phyloP scores from a whole-genome alignment of 2,113 vertebrate genomes.

The Tretioscincus oriximinensis region DNA sequence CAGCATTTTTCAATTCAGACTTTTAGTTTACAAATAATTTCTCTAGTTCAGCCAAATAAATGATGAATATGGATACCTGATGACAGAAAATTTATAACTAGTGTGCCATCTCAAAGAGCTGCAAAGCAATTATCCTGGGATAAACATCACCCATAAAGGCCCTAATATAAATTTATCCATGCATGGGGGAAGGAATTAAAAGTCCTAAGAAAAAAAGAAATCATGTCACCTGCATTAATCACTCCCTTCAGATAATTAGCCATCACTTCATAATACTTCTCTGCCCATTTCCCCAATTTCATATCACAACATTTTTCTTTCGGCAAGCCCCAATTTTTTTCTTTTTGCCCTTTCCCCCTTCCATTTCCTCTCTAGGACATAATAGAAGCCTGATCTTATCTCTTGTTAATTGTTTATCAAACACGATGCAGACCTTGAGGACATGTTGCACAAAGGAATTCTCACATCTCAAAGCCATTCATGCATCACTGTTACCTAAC shows the following conservation, averaged over 20 bases:
- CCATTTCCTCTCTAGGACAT: neutral
- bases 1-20: neutral
- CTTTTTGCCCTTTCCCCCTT: neutral
- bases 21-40: neutral
- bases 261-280: neutral
- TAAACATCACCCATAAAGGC: neutral
- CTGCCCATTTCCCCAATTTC: neutral
- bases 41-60: slow-evolving; percentile 3
- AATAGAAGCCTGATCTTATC: neutral
- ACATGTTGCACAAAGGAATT: neutral
- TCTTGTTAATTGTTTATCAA: neutral
- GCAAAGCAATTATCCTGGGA: neutral
- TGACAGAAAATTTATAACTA: neutral
- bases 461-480: neutral
- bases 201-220: neutral
- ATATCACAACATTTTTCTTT: neutral
- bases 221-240: neutral
- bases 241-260: neutral
- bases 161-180: neutral
- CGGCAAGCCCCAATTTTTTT: neutral
- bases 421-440: neutral
- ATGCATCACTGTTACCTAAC: neutral
- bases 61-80: neutral
- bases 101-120: neutral
- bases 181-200: neutral